A percentile compares a stretch with the other conserved stretches of the same genome.
Conservation (phyloP, 2,113 vertebrate species). For the Urocynchramus pylzowi region DNA sequence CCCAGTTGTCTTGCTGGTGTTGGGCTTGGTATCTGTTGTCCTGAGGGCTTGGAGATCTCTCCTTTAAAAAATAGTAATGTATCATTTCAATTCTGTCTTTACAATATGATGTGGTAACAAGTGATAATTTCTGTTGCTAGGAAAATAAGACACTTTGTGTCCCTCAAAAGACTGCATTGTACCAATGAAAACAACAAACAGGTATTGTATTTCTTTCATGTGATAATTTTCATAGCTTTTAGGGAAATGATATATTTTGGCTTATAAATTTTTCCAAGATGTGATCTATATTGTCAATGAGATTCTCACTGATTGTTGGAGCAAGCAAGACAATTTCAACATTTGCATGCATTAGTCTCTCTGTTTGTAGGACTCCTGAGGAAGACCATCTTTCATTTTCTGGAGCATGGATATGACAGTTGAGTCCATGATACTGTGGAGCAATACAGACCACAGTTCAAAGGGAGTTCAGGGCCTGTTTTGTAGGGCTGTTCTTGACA, state of each 20-base stretch:
- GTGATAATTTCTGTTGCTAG: slow-evolving; percentile 74
- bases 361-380: not conserved
- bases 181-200: slow-evolving; percentile 87
- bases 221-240: not conserved
- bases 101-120: slow-evolving; percentile 46
- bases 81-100: not conserved
- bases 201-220: slow-evolving; percentile 67
- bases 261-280: not conserved
- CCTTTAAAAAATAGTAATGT: not conserved
- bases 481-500: not conserved
- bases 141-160: slow-evolving; percentile 94
- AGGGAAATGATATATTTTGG: not conserved
- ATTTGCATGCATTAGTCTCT: not conserved
- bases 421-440: not conserved
- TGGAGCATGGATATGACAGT: not conserved
- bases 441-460: not conserved
- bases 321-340: not conserved
- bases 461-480: not conserved
- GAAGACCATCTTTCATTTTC: not conserved
- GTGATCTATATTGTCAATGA: not conserved
- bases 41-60: not conserved
- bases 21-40: not conserved
- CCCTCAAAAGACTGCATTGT: slow-evolving; percentile 87
- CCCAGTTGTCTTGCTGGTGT: not conserved
- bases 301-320: not conserved